Conservation (phyloP, 2,113 vertebrate species). For the Hypanus sabinus region DNA sequence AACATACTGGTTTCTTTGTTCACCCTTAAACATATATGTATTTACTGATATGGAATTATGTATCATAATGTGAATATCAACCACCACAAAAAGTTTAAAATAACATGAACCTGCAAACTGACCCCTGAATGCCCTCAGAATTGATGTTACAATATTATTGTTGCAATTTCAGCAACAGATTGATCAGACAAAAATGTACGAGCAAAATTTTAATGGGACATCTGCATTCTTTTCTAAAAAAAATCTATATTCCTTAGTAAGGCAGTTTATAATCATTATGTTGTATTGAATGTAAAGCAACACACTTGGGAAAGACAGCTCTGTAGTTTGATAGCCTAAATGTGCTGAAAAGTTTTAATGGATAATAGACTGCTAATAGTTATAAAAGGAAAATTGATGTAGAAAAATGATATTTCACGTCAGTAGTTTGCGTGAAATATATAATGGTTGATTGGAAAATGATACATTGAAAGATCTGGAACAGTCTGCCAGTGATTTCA, state of each 20-base stretch:
- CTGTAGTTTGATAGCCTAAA: conserved; percentile 67
- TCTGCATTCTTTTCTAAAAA: conserved; percentile 46
- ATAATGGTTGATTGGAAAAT: conserved; percentile 7
- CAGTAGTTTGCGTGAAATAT: not conserved
- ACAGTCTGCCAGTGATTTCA: not conserved
- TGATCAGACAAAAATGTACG: conserved; percentile 36
- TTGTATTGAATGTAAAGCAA: conserved; percentile 73
- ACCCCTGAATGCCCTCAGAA: conserved; percentile 23
- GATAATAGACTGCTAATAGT: conserved; percentile 10
- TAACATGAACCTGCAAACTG: conserved; percentile 12
- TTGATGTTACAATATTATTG: conserved; percentile 31
- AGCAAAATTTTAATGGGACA: conserved; percentile 37
- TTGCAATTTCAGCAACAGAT: conserved; percentile 36
- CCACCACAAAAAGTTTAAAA: not conserved
- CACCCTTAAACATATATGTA: not conserved
- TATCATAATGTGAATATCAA: not conserved
- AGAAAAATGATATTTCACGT: not conserved
- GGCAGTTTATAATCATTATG: conserved; percentile 92
- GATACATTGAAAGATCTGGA: not conserved
- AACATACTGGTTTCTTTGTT: not conserved
- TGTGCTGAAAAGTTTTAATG: conserved; percentile 41
- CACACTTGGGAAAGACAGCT: conserved; percentile 67
- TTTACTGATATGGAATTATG: not conserved
- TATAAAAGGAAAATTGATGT: conserved; percentile 19
- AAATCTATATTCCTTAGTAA: conserved; percentile 73